These are phyloP conservation scores for Drosophila colorata DNA, from an alignment of 2,888 invertebrate genomes.

Conservation along the genomic window DNA sequence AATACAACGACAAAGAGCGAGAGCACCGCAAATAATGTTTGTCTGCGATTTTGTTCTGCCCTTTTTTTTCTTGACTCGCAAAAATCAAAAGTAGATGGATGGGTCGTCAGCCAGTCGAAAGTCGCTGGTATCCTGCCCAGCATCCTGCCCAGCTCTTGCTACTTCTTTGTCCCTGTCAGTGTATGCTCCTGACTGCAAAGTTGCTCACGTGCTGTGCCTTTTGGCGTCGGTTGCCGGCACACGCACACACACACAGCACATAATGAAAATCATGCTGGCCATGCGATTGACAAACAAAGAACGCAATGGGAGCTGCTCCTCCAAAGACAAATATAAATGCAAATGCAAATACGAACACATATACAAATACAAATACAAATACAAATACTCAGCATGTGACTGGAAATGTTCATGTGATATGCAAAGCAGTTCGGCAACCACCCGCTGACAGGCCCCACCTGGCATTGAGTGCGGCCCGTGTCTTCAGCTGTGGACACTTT, in stretches of 20 bases:
- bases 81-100: slow-evolving; percentile 51
- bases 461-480: neutral
- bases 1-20: slow-evolving; percentile 22
- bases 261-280: slow-evolving; percentile 46
- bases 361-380: neutral
- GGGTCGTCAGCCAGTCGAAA: slow-evolving; percentile 14
- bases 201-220: slow-evolving; percentile 41
- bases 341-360: slow-evolving; percentile 13
- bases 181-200: slow-evolving; percentile 20
- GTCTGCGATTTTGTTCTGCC: slow-evolving; percentile 49
- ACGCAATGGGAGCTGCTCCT: slow-evolving; percentile 10
- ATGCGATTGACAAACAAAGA: slow-evolving; percentile 35
- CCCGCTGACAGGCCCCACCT: neutral
- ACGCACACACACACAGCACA: neutral
- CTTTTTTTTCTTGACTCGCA: slow-evolving; percentile 17
- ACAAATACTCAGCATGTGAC: slow-evolving; percentile 39
- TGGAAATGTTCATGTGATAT: slow-evolving; percentile 38
- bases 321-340: slow-evolving; percentile 33
- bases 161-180: slow-evolving; percentile 12
- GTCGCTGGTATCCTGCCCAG: slow-evolving; percentile 15
- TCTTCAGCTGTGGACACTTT: slow-evolving; percentile 12
- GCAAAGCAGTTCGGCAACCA: slow-evolving; percentile 26
- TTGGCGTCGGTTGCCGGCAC: slow-evolving; percentile 17
- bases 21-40: slow-evolving; percentile 55
- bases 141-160: neutral